phyloP scores from a whole-genome alignment of 2,113 vertebrate genomes.

The Pyxicephalus adspersus region DNA sequence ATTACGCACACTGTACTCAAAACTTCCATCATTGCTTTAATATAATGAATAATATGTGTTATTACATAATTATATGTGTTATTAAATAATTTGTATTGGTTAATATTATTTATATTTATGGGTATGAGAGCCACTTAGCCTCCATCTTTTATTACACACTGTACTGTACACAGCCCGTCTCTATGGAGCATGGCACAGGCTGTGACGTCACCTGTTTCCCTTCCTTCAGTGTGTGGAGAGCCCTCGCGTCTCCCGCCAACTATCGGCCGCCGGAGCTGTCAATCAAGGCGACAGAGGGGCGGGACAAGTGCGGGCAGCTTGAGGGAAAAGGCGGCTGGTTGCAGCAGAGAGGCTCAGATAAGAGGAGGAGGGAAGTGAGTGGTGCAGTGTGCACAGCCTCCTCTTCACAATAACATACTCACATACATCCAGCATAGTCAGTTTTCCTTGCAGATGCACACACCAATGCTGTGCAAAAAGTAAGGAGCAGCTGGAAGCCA shows the following conservation, averaged over 20 bases:
- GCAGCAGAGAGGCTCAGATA: not conserved
- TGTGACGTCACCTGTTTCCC: not conserved
- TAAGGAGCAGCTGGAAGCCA: too few species aligned
- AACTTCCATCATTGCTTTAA: too few species aligned
- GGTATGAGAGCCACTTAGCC: too few species aligned
- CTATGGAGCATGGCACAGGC: not conserved
- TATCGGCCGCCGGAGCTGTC: not conserved
- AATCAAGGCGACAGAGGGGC: not conserved
- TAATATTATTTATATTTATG: too few species aligned
- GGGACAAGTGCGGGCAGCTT: not conserved
- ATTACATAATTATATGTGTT: too few species aligned
- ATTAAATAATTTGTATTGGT: too few species aligned
- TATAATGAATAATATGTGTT: too few species aligned
- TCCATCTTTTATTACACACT: too few species aligned
- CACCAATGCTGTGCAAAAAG: not conserved
- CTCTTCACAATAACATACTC: slow-evolving; percentile 6
- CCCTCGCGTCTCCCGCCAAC: not conserved
- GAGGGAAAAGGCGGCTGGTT: slow-evolving; percentile 7
- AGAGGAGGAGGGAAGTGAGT: not conserved
- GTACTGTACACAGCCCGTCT: too few species aligned
- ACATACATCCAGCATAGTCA: not conserved
- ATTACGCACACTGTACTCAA: too few species aligned
- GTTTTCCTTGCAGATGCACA: not conserved
- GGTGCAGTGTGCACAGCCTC: not conserved
- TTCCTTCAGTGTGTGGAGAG: not conserved